Evolutionary conservation across 2,888 invertebrate species (phyloP).

Genomic region (Pristionchus japonicus): DNA sequence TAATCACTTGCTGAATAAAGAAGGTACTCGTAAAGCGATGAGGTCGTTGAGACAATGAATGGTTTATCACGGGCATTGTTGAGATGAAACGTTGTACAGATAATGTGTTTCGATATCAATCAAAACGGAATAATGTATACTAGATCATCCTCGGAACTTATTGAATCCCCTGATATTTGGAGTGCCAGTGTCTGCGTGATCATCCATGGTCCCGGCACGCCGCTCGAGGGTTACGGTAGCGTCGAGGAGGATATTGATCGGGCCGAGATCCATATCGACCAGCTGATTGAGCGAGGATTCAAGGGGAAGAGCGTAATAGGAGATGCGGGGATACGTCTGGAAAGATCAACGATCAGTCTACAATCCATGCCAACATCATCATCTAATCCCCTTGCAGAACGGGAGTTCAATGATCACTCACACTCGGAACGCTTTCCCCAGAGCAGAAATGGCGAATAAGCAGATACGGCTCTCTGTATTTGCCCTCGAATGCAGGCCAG

Average conservation of each 20-base stretch:
- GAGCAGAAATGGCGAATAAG: constrained; percentile 37
- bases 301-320: constrained; percentile 15
- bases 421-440: background rate
- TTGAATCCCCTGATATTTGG: background rate
- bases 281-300: background rate
- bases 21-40: background rate
- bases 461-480: constrained; percentile 40
- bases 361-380: no score
- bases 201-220: constrained; percentile 23
- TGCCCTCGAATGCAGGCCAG: constrained; percentile 26
- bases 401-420: constrained; percentile 1
- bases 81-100: background rate
- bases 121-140: background rate
- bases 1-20: constrained; percentile 39
- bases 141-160: background rate
- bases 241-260: constrained; percentile 30
- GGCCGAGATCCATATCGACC: background rate
- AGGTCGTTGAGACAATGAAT: background rate
- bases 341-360: constrained; percentile 24
- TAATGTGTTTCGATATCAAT: background rate
- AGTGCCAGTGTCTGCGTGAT: background rate
- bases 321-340: background rate
- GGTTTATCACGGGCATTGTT: no score
- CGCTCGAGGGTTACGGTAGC: constrained; percentile 20
- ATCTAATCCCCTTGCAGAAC: no score